phyloP scores from a whole-genome alignment of 2,797 vertebrate genomes.

The Anas bernieri region DNA sequence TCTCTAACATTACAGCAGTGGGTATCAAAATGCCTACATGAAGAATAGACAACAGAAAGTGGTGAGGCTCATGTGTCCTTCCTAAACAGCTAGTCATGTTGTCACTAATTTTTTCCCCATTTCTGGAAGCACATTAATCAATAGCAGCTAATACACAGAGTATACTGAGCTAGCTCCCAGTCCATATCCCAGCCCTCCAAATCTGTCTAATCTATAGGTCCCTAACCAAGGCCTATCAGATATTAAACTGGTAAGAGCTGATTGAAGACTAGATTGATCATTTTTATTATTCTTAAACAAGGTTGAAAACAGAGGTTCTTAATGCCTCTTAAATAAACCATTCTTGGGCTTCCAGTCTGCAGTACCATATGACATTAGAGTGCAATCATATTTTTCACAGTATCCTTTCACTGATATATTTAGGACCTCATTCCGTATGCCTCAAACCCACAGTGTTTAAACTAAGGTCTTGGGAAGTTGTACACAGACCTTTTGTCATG shows the following conservation, averaged over 20 bases:
- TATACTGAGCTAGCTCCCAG: background rate
- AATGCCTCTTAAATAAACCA: background rate
- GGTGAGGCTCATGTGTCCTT: background rate
- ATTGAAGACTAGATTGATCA: background rate
- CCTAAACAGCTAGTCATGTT: background rate
- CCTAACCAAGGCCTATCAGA: background rate
- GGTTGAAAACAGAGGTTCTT: background rate
- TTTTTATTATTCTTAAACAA: background rate
- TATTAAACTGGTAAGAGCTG: background rate
- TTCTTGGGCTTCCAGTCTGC: background rate
- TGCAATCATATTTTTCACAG: background rate
- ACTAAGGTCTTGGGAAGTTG: background rate
- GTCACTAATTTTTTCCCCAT: background rate
- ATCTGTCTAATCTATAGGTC: background rate
- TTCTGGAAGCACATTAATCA: background rate
- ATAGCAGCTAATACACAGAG: background rate
- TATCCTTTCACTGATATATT: background rate
- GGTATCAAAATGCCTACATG: background rate
- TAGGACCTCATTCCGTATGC: background rate
- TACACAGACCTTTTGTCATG: background rate
- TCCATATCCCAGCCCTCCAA: background rate
- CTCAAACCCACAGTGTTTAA: background rate
- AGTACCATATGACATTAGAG: background rate
- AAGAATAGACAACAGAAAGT: background rate
- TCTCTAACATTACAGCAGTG: background rate